A percentile compares a stretch with the other conserved stretches of the same genome.
Evolutionary conservation across 2,113 vertebrate species (phyloP).

Genomic region (Ardeotis arabs): DNA sequence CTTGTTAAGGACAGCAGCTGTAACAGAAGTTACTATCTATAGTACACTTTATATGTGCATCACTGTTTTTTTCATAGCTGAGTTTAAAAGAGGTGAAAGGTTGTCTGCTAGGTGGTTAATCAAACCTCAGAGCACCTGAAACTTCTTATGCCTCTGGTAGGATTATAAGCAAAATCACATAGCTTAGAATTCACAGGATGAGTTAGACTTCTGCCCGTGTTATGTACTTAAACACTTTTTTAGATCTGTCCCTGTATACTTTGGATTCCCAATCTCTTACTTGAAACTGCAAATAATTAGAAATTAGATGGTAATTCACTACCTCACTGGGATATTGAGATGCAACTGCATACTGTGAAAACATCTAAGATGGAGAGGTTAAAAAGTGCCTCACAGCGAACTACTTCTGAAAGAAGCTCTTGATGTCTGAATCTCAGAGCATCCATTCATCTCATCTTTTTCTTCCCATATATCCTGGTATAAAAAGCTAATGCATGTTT

Average conservation of each 20-base stretch:
- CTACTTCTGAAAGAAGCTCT: not conserved
- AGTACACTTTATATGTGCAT: not conserved
- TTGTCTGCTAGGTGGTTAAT: not conserved
- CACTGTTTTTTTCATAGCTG: not conserved
- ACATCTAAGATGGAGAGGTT: not conserved
- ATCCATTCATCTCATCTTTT: not conserved
- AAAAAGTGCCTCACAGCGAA: not conserved
- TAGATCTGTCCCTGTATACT: not conserved
- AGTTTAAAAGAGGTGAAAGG: not conserved
- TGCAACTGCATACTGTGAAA: not conserved
- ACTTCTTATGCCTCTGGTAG: not conserved
- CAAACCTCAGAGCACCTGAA: not conserved
- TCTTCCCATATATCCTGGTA: not conserved
- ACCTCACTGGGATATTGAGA: not conserved
- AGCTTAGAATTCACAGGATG: not conserved
- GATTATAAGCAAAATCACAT: not conserved
- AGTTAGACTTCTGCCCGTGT: not conserved
- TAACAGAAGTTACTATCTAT: not conserved
- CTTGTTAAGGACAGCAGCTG: not conserved
- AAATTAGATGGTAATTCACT: not conserved
- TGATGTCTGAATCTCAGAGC: not conserved
- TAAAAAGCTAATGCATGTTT: not conserved
- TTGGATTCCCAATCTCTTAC: not conserved
- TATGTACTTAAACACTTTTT: not conserved
- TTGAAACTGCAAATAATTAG: not conserved